Evolutionary conservation across 2,888 invertebrate species (phyloP).

Genomic region (Neocrepidodera transversa): DNA sequence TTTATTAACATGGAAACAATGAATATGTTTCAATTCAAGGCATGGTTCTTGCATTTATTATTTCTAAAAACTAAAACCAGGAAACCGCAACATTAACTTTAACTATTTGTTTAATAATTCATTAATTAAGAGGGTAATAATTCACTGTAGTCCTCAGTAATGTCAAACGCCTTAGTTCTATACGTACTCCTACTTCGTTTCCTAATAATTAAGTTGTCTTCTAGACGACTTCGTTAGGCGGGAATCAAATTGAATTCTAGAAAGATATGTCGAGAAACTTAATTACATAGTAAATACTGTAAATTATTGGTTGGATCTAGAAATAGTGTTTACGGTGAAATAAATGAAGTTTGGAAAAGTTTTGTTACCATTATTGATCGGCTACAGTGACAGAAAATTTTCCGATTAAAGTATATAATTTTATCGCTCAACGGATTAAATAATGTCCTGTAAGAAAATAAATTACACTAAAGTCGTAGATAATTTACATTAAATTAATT

Average conservation of each 20-base stretch:
- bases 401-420: too few species aligned
- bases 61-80: too few species aligned
- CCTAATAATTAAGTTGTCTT: slow-evolving; percentile 56
- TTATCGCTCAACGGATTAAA: too few species aligned
- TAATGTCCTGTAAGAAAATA: too few species aligned
- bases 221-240: slow-evolving; percentile 43
- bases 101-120: slow-evolving; percentile 51
- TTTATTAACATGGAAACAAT: too few species aligned
- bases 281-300: slow-evolving; percentile 28
- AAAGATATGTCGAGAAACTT: slow-evolving; percentile 32
- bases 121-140: slow-evolving; percentile 54
- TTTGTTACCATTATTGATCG: too few species aligned
- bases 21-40: too few species aligned
- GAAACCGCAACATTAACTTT: too few species aligned
- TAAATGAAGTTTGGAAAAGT: neutral
- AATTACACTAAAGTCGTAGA: too few species aligned
- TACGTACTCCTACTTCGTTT: slow-evolving; percentile 51
- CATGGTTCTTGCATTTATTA: too few species aligned
- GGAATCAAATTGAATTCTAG: slow-evolving; percentile 44
- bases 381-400: too few species aligned
- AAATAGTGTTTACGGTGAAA: neutral
- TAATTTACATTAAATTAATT: too few species aligned
- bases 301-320: slow-evolving; percentile 27
- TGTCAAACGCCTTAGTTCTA: slow-evolving; percentile 57
- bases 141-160: slow-evolving; percentile 54